A percentile compares a stretch with the other conserved stretches of the same genome.
Conservation (phyloP, 2,888 invertebrate genomes). For the Aquatica leii region DNA sequence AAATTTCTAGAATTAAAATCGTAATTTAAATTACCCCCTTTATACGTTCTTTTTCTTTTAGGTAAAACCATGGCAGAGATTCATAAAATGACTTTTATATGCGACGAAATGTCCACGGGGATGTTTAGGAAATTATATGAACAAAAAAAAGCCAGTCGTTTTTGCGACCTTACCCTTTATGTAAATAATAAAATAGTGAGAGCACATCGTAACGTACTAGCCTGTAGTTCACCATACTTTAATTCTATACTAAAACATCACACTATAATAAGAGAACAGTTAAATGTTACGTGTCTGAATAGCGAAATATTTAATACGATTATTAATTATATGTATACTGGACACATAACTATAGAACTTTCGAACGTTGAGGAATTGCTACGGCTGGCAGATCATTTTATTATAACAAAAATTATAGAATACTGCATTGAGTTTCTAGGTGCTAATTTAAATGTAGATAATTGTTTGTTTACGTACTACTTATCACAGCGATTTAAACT, state of each 20-base stretch:
- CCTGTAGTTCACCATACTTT: slow-evolving; percentile 71
- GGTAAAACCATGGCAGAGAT: slow-evolving; percentile 50
- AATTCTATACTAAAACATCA: slow-evolving; percentile 67
- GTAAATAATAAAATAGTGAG: slow-evolving; percentile 67
- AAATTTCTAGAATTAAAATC: not conserved
- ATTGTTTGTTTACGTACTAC: slow-evolving; percentile 69
- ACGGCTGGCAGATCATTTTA: slow-evolving; percentile 69
- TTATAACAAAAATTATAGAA: slow-evolving; percentile 67
- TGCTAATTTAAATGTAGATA: slow-evolving; percentile 67
- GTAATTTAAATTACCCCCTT: not conserved
- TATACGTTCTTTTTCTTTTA: slow-evolving; percentile 4
- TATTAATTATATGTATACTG: slow-evolving; percentile 73
- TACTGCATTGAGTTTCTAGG: slow-evolving; percentile 73
- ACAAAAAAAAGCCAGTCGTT: slow-evolving; percentile 66
- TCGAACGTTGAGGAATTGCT: slow-evolving; percentile 69
- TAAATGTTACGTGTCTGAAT: slow-evolving; percentile 66
- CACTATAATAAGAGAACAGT: slow-evolving; percentile 64
- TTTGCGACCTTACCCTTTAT: slow-evolving; percentile 69
- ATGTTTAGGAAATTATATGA: slow-evolving; percentile 59
- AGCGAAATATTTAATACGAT: slow-evolving; percentile 67
- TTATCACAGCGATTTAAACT: slow-evolving; percentile 68
- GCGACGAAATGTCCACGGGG: slow-evolving; percentile 54
- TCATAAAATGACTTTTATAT: slow-evolving; percentile 57
- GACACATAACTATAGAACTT: slow-evolving; percentile 66
- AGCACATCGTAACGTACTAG: slow-evolving; percentile 70